Conservation (phyloP, 2,113 vertebrate genomes). For the Pao palembangensis region DNA sequence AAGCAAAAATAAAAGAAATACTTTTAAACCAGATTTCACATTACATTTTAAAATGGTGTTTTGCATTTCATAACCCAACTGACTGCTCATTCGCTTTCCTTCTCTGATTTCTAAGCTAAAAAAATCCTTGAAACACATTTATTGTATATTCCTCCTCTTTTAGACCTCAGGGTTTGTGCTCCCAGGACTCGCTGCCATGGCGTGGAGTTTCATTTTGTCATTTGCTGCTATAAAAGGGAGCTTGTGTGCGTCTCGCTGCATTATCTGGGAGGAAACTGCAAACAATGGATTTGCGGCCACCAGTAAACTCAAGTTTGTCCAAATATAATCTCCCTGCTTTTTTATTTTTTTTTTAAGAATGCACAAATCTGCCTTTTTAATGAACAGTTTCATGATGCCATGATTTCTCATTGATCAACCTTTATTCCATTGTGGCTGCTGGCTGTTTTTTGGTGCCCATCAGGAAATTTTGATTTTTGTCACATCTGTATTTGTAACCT, state of each 20-base stretch:
- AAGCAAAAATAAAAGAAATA: neutral
- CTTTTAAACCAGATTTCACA: neutral
- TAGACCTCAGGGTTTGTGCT: neutral
- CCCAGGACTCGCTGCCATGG: neutral
- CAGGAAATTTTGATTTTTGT: too few species aligned
- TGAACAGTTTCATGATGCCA: neutral
- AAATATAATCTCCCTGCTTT: neutral
- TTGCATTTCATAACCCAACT: neutral
- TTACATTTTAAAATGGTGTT: neutral
- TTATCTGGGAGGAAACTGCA: constrained; percentile 1
- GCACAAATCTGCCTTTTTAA: neutral
- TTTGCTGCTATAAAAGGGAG: neutral
- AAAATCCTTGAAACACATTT: too few species aligned
- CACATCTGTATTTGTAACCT: too few species aligned
- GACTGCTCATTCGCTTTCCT: neutral
- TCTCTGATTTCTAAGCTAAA: neutral
- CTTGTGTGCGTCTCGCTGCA: constrained; percentile 1
- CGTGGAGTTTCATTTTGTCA: neutral
- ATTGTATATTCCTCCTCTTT: neutral
- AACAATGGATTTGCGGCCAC: neutral
- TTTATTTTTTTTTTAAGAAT: neutral
- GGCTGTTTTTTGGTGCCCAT: neutral
- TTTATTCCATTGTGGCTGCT: too few species aligned
- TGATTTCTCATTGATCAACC: neutral
- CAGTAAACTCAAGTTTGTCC: neutral